phyloP scores from a whole-genome alignment of 2,113 vertebrate species.

The Cynopterus brachyotis region DNA sequence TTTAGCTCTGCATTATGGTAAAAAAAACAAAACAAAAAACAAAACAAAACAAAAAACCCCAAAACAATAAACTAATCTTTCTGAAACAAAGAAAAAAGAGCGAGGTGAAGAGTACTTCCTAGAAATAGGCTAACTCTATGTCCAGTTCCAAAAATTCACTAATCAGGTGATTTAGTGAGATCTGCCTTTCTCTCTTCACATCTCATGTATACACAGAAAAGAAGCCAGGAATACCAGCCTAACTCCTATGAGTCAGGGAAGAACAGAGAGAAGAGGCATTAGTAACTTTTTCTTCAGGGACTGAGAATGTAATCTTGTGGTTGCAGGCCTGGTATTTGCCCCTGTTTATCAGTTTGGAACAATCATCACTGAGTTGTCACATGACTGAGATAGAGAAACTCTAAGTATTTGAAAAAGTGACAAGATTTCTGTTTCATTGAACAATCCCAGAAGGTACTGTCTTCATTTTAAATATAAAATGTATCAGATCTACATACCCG shows the following conservation, averaged over 20 bases:
- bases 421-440: constrained; percentile 73
- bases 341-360: constrained; percentile 77
- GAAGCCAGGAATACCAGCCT: background rate
- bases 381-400: constrained; percentile 77
- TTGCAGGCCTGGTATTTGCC: constrained; percentile 45
- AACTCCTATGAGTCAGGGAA: background rate
- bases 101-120: background rate
- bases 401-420: constrained; percentile 79
- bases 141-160: background rate
- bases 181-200: background rate
- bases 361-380: constrained; percentile 73
- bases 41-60: too few relatives aligned
- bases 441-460: constrained; percentile 75
- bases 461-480: constrained; percentile 82
- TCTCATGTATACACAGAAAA: background rate
- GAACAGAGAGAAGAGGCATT: background rate
- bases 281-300: background rate
- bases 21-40: background rate
- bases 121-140: background rate
- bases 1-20: background rate
- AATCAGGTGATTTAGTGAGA: background rate
- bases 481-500: constrained; percentile 66
- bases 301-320: background rate
- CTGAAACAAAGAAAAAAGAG: background rate
- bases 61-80: background rate